Evolutionary conservation across 2,113 vertebrate genomes (phyloP), one percentile per base, ranked within the genome.

Genomic region (Grammatotria lemairii): DNA sequence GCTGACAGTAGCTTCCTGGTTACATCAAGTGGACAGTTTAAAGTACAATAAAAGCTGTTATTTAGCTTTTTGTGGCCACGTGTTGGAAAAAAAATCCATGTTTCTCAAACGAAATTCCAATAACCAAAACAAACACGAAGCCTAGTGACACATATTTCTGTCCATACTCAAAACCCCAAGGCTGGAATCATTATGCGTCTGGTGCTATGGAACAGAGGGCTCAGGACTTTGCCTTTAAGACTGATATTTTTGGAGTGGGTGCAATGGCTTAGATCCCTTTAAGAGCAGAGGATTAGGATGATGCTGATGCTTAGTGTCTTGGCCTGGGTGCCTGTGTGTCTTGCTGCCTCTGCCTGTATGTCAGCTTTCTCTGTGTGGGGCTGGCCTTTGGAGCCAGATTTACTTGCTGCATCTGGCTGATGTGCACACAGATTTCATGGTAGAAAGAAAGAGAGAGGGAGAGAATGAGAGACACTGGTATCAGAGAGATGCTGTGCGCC

Each of bases 301-400:
- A 95, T 94, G 92, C 83, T 94, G 92, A 94, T 91, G 89, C 89
- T 89, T 84, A 86, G 89, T 91, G 91, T 95, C 94, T 93, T 78
- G 86, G 90, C 86, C 91, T 91, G 83, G 42, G 82, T 86, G 88
- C 55, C 51, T 87, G 84, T 85, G 84, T 87, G 88, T 88, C 82
- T 90, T 82, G 70, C 87, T 91, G 91, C 86, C 87, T 89, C 91
- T 89, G 91, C 92, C 83, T 94, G 80, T 92, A 81, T 91, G 93
- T 93, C 91, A 91, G 88, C 84, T 54, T 4, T 23, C 87, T 49
- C 83, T 88, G 88, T 89, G 90, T 91, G 80, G 68, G 81, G 81
- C 88, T 63, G 81, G 86, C 84, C 93, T 92, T 87, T 87, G 75
- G 86, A 92, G 87, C 87, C 87, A 80, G 85, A 89, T 92, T 90